Conservation (phyloP, 2,888 invertebrate genomes). For the Drosophila yooni region DNA sequence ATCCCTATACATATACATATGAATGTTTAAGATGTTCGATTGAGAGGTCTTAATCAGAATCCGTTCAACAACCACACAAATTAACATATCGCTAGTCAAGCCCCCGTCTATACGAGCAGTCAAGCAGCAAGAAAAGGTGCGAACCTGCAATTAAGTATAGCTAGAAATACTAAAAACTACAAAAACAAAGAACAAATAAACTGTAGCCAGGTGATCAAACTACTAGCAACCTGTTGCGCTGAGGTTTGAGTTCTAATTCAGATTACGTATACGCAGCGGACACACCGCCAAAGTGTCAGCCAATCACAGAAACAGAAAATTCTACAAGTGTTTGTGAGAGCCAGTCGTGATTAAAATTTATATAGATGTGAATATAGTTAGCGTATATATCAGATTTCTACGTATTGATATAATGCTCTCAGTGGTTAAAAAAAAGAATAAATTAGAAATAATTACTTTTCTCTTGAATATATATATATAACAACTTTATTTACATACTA, state of each 20-base stretch:
- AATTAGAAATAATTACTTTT: neutral
- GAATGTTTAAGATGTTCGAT: neutral
- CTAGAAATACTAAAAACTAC: neutral
- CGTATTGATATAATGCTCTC: constrained; percentile 14
- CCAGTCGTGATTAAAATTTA: constrained; percentile 13
- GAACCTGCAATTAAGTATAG: neutral
- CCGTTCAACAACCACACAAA: neutral
- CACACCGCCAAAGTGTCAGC: constrained; percentile 63
- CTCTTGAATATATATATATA: neutral
- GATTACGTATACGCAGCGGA: constrained; percentile 58
- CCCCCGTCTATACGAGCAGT: neutral
- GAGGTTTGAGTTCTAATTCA: neutral
- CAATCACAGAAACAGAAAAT: constrained; percentile 51
- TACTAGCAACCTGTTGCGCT: constrained; percentile 10
- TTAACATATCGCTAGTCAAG: constrained; percentile 2
- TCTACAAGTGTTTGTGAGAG: constrained; percentile 3
- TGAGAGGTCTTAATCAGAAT: neutral
- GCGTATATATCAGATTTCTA: constrained; percentile 18
- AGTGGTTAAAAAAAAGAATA: neutral
- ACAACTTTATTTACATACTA: neutral
- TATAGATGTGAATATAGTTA: neutral
- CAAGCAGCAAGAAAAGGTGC: neutral
- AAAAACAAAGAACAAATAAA: neutral
- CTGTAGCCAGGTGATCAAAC: constrained; percentile 1
- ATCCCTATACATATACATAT: neutral